Conservation (phyloP, 1,140 invertebrate species). For the Drosophila leontia region DNA sequence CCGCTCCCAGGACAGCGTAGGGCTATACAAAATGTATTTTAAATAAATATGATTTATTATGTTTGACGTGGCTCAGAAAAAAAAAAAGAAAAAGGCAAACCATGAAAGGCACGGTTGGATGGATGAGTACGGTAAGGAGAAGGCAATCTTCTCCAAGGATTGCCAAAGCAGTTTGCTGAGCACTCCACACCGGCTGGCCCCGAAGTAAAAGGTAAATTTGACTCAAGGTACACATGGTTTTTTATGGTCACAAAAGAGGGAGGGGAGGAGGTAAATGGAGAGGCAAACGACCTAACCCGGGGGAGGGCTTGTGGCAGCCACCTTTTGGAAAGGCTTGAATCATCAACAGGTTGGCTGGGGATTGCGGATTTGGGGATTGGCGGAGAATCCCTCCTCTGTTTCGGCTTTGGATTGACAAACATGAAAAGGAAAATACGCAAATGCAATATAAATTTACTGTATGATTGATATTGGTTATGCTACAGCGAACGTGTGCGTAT, state of each 20-base stretch:
- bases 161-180: constrained; percentile 63
- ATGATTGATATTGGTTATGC: constrained; percentile 55
- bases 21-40: constrained; percentile 63
- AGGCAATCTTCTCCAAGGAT: constrained; percentile 65
- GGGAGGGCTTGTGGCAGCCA: constrained; percentile 23
- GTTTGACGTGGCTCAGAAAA: constrained; percentile 58
- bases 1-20: constrained; percentile 3
- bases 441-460: constrained; percentile 55
- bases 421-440: constrained; percentile 57
- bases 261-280: not conserved
- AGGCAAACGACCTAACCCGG: constrained; percentile 18
- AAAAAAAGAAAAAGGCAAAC: not conserved
- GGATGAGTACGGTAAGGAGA: not conserved
- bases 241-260: constrained; percentile 45
- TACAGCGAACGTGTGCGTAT: constrained; percentile 20
- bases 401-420: constrained; percentile 67
- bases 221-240: constrained; percentile 67
- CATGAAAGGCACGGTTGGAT: not conserved
- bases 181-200: constrained; percentile 44
- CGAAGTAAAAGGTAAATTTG: constrained; percentile 58
- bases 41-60: constrained; percentile 84
- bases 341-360: constrained; percentile 65
- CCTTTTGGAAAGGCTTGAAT: constrained; percentile 46
- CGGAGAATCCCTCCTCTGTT: not conserved
- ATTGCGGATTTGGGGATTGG: constrained; percentile 1